phyloP scores from a whole-genome alignment of 2,797 vertebrate genomes.

The Eupleurogrammus muticus region DNA sequence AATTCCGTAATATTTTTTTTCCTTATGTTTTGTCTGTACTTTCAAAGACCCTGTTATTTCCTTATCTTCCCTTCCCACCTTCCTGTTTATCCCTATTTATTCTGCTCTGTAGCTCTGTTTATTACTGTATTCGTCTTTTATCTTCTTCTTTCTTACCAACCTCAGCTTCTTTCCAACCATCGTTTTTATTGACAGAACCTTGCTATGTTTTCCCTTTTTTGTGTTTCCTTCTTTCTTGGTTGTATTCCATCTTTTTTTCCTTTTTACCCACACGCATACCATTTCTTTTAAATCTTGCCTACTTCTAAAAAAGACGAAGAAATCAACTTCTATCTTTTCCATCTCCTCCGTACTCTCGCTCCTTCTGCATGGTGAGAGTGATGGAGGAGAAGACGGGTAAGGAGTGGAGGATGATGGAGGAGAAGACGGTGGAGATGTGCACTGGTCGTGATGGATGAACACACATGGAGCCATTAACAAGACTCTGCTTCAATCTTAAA shows the following conservation, averaged over 20 bases:
- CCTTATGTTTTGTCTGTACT: background rate
- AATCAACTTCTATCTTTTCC: conserved; percentile 5
- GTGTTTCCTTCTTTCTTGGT: background rate
- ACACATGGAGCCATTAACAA: conserved; percentile 48
- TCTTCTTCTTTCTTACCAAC: conserved; percentile 1
- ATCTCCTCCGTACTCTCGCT: conserved; percentile 29
- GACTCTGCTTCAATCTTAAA: conserved; percentile 59
- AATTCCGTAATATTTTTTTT: background rate
- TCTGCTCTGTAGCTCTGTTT: background rate
- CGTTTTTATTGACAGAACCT: background rate
- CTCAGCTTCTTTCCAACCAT: no score
- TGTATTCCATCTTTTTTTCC: background rate
- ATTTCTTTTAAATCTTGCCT: conserved; percentile 28
- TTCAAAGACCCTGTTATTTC: background rate
- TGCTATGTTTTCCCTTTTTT: background rate
- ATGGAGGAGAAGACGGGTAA: conserved; percentile 37
- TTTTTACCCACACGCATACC: background rate
- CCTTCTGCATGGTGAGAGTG: conserved; percentile 47
- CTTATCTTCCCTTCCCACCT: no score
- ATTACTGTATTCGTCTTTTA: background rate
- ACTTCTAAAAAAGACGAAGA: background rate
- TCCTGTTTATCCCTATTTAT: background rate
- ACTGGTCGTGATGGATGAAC: conserved; percentile 61
- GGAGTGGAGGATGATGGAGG: conserved; percentile 57
- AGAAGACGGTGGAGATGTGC: conserved; percentile 54